Percentiles rank a stretch among this genome's conserved stretches.
phyloP scores from a whole-genome alignment of 2,888 invertebrate species.

The Allolobophora icterica region DNA sequence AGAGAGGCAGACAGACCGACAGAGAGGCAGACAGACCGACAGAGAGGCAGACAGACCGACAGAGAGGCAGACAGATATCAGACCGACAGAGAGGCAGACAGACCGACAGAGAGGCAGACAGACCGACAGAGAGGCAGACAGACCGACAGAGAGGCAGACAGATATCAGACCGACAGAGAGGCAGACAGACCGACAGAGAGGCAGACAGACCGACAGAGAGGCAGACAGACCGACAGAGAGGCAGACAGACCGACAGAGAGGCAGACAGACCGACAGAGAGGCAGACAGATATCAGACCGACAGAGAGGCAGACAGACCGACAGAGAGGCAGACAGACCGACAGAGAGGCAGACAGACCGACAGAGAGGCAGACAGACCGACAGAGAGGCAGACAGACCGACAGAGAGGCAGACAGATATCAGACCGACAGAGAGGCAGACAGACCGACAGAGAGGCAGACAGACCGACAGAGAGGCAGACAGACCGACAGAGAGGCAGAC shows the following conservation, averaged over 20 bases:
- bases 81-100: neutral
- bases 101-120: neutral
- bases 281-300: neutral
- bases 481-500: neutral
- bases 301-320: conserved; percentile 24
- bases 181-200: conserved; percentile 21
- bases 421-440: conserved; percentile 24
- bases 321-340: conserved; percentile 25
- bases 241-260: too few relatives aligned
- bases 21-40: conserved; percentile 21
- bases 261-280: too few relatives aligned
- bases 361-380: neutral
- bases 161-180: conserved; percentile 20
- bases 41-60: conserved; percentile 24
- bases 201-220: neutral
- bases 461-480: neutral
- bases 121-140: too few relatives aligned
- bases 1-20: neutral
- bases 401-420: neutral
- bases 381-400: too few relatives aligned
- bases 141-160: neutral
- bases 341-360: neutral
- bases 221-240: neutral
- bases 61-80: conserved; percentile 22
- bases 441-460: conserved; percentile 26